Conservation (phyloP, 2,797 vertebrate genomes). For the Melanogrammus aeglefinus region DNA sequence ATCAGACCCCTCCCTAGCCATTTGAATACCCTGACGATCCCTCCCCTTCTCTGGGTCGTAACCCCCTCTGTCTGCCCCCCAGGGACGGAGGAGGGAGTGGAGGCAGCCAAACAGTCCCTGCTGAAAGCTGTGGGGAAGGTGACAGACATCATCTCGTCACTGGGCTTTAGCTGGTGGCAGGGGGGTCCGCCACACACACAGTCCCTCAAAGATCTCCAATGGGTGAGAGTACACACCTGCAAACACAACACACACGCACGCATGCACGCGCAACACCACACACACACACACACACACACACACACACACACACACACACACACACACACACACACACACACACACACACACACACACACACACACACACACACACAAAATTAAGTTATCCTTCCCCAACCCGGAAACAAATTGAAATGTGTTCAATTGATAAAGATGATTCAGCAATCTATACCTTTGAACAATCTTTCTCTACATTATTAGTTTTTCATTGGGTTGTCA, state of each 20-base stretch:
- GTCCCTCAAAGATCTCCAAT: constrained; percentile 76
- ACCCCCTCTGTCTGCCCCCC: constrained; percentile 5
- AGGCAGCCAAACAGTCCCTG: constrained; percentile 68
- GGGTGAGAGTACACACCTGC: constrained; percentile 58
- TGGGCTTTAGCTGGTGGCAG: constrained; percentile 87
- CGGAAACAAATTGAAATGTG: background rate
- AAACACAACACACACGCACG: background rate
- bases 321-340: background rate
- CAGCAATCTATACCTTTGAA: background rate
- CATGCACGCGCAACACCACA: too few relatives aligned
- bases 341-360: background rate
- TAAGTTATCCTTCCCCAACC: background rate
- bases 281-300: background rate
- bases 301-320: background rate
- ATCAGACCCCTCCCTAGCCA: background rate
- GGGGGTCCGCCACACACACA: constrained; percentile 81
- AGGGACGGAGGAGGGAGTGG: constrained; percentile 80
- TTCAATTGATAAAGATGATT: background rate
- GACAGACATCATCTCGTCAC: constrained; percentile 79
- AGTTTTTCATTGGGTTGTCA: background rate
- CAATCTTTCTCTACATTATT: background rate
- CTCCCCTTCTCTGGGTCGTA: background rate
- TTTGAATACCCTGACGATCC: background rate
- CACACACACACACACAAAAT: background rate
- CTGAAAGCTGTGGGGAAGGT: constrained; percentile 74